Evolutionary conservation across 2,113 vertebrate species (phyloP).

Genomic region (Macquaria australasica): DNA sequence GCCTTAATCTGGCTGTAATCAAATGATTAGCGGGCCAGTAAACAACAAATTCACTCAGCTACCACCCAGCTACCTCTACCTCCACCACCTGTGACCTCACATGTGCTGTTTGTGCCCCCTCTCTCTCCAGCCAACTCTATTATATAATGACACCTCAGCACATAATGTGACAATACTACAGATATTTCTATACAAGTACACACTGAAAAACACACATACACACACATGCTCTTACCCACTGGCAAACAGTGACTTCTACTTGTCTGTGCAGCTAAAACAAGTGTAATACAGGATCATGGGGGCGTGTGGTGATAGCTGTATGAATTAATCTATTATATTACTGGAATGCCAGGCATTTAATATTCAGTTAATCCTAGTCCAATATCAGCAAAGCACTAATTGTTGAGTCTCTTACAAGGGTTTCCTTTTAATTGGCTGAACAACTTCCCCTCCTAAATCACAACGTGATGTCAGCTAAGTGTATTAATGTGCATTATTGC

Average conservation of each 20-base stretch:
- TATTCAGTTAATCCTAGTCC: slow-evolving; percentile 17
- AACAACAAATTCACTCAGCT: background rate
- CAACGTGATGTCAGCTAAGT: background rate
- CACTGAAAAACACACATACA: slow-evolving; percentile 23
- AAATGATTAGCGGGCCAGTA: slow-evolving; percentile 6
- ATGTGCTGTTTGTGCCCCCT: slow-evolving; percentile 41
- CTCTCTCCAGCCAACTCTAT: slow-evolving; percentile 45
- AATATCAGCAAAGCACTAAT: slow-evolving; percentile 29
- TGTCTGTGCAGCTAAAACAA: slow-evolving; percentile 22
- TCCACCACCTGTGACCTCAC: slow-evolving; percentile 31
- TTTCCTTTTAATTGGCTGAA: slow-evolving; percentile 34
- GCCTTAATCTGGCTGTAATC: slow-evolving; percentile 19
- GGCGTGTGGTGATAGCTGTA: slow-evolving; percentile 11
- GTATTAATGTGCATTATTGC: slow-evolving; percentile 29
- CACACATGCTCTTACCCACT: slow-evolving; percentile 10
- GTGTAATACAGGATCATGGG: slow-evolving; percentile 9
- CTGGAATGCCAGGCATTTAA: slow-evolving; percentile 52
- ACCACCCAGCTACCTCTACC: background rate
- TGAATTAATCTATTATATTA: slow-evolving; percentile 58
- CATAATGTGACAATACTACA: slow-evolving; percentile 66
- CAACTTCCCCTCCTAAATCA: background rate
- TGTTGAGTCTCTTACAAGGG: slow-evolving; percentile 28
- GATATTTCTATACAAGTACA: slow-evolving; percentile 55
- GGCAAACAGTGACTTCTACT: slow-evolving; percentile 26
- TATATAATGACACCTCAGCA: slow-evolving; percentile 70